A percentile compares a stretch with the other conserved stretches of the same genome.
These are phyloP conservation scores for Pemphredon lugubris DNA, from an alignment of 2,888 invertebrate genomes.

Conservation along the genomic window DNA sequence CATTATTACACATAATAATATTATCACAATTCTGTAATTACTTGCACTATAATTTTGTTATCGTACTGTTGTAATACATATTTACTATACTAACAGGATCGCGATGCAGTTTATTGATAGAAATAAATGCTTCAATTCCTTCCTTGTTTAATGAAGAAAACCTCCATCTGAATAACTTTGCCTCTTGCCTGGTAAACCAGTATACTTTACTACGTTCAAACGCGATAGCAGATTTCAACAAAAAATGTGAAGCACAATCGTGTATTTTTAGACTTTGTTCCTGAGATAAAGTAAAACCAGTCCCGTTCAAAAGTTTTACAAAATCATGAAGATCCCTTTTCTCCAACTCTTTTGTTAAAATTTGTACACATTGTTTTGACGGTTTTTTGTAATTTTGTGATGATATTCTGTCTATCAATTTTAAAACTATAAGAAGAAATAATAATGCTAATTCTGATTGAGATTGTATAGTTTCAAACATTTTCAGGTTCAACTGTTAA, in stretches of 20 bases:
- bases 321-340: conserved; percentile 26
- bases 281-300: conserved; percentile 82
- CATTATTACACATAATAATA: conserved; percentile 5
- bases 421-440: conserved; percentile 39
- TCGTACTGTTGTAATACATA: neutral
- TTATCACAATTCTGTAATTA: too few species aligned
- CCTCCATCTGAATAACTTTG: conserved; percentile 93
- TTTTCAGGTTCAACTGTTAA: too few species aligned
- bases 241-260: conserved; percentile 96
- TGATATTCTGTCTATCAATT: conserved; percentile 29
- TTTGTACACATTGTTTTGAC: conserved; percentile 7
- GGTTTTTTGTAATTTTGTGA: conserved; percentile 11
- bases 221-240: conserved; percentile 95
- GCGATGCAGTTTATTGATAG: conserved; percentile 86
- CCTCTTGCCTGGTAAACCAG: conserved; percentile 95
- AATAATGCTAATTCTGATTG: neutral
- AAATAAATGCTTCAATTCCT: conserved; percentile 85
- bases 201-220: conserved; percentile 90
- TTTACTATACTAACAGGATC: conserved; percentile 78
- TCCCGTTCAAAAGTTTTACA: conserved; percentile 82
- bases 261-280: conserved; percentile 86
- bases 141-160: conserved; percentile 85
- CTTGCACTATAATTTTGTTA: neutral
- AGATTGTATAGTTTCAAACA: too few species aligned
- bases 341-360: conserved; percentile 18